phyloP scores from a whole-genome alignment of 2,113 vertebrate genomes.

The Gymnocephalus cernua region DNA sequence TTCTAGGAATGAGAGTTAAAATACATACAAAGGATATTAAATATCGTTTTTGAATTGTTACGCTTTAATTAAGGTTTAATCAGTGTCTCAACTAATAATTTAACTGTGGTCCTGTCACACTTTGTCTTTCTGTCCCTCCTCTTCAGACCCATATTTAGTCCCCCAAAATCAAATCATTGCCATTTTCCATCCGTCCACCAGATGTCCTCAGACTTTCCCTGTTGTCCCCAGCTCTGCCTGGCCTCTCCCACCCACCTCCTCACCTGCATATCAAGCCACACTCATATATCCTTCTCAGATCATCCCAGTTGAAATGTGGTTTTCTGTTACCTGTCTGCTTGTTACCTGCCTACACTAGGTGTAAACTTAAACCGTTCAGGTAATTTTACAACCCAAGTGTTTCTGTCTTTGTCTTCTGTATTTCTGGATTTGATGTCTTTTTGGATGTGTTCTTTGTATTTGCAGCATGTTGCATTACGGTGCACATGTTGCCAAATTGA shows the following conservation, averaged over 20 bases:
- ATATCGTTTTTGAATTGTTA: background rate
- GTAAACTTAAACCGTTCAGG: background rate
- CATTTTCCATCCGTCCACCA: too few species aligned
- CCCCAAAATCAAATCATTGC: too few species aligned
- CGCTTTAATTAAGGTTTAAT: background rate
- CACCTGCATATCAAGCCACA: too few species aligned
- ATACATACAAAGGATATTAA: background rate
- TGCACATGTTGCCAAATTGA: background rate
- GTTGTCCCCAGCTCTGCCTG: too few species aligned
- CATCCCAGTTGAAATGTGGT: too few species aligned
- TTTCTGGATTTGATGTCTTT: background rate
- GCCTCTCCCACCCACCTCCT: too few species aligned
- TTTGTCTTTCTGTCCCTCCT: too few species aligned
- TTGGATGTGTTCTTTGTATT: background rate
- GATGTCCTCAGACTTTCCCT: too few species aligned
- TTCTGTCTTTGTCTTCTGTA: background rate
- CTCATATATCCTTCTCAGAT: too few species aligned
- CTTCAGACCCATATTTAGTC: too few species aligned
- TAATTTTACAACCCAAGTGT: background rate
- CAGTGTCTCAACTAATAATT: background rate
- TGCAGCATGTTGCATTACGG: too few species aligned
- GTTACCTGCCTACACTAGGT: background rate
- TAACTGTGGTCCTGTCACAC: background rate
- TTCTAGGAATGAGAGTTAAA: constrained; percentile 20
- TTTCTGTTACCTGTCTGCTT: too few species aligned